These are phyloP conservation scores for Drosophila mercatorum DNA, from an alignment of 2,888 invertebrate genomes.

Conservation along the genomic window DNA sequence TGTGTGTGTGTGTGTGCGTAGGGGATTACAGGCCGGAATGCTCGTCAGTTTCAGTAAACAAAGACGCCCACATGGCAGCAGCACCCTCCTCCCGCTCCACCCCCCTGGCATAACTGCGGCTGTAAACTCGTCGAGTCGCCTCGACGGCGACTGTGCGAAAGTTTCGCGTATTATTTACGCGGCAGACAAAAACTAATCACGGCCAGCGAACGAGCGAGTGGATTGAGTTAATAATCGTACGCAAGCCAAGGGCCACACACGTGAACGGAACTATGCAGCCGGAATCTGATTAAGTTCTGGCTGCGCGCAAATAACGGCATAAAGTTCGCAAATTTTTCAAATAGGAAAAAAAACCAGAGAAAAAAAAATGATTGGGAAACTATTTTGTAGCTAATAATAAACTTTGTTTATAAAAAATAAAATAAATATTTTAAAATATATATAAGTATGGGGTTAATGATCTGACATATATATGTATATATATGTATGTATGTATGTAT, in stretches of 20 bases:
- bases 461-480: background rate
- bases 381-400: background rate
- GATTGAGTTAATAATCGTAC: conserved; percentile 15
- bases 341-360: background rate
- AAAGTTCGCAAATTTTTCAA: background rate
- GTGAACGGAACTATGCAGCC: background rate
- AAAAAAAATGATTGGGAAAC: background rate
- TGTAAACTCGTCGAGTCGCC: conserved; percentile 73
- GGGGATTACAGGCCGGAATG: conserved; percentile 55
- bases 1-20: conserved; percentile 35
- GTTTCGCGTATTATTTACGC: conserved; percentile 53
- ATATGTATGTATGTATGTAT: background rate
- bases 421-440: no score
- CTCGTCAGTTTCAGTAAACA: conserved; percentile 59
- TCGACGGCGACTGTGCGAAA: conserved; percentile 14
- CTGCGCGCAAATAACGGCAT: background rate
- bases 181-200: conserved; percentile 53
- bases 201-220: background rate
- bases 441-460: no score
- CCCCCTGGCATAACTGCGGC: conserved; percentile 75
- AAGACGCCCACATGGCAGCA: background rate
- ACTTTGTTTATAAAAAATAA: no score
- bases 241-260: background rate
- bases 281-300: background rate
- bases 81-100: background rate